Evolutionary conservation across 37 sponge, comb jelly and placozoan genomes (phyloP), one percentile per base, ranked within the genome.

Genomic region (Beroe ovata): DNA sequence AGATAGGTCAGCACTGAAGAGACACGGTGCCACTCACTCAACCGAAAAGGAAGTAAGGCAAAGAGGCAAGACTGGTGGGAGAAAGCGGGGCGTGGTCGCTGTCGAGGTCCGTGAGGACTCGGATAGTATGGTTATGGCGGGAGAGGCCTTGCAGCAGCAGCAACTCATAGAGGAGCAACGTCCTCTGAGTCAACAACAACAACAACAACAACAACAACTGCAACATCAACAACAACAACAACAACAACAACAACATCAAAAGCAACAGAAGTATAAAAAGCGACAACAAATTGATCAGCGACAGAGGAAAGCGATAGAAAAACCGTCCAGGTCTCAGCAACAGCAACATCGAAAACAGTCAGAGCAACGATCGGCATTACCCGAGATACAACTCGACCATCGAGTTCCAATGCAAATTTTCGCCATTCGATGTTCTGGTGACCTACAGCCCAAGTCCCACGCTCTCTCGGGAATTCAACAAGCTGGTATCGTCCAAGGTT

Each of bases 1-100:
- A 66, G 69, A 66, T 33, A 26, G 69, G 16, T 66, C 69, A 33
- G 69, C 69, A 14, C 36, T 66, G 6, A 66, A 66, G 69, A 25
- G 69, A 3, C 69, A 66, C 69, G 69, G 69, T 19, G 69, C 69
- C 2, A 66, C 69, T 0, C 69, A 66, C 69, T 18, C 25, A 32
- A 18, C 3, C 4, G 69, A 66, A 18, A 25, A 37, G 36, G 36
- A 29, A 30, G 33, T 1, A 1, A 66, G 36, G 16, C 54, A 47
- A 47, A 25, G 69, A 1, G 69, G 69, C 30, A 47, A 47, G 54
- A 47, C 6, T 11, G 54, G 54, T 6, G 11, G 54, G 6, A 47
- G 54, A 11, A 47, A 47, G 11, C 54, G 54, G 11, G n/a, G n/a
- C n/a, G n/a, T n/a, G n/a, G n/a, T n/a, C n/a, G n/a, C n/a, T n/a